Evolutionary conservation across 2,113 vertebrate species (phyloP).

Genomic region (Callipepla squamata): DNA sequence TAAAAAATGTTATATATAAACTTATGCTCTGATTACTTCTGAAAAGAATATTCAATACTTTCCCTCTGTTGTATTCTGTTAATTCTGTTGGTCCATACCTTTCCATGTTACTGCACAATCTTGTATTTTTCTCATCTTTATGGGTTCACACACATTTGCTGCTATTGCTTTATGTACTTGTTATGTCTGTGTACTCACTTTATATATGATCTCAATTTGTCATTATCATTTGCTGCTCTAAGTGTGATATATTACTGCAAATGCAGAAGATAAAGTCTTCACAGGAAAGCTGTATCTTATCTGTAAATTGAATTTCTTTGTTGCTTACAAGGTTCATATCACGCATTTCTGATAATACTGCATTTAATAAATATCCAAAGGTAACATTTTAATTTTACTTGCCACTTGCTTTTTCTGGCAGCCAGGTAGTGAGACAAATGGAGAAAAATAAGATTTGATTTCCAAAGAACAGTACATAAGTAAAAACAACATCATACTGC

Average conservation of each 20-base stretch:
- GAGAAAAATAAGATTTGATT: conserved; percentile 7
- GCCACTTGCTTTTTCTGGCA: neutral
- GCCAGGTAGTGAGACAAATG: neutral
- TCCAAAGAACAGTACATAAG: neutral
- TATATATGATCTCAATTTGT: neutral
- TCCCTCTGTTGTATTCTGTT: conserved; percentile 11
- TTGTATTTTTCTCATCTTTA: conserved; percentile 29
- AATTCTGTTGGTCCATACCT: neutral
- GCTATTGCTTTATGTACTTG: conserved; percentile 32
- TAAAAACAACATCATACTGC: conserved; percentile 42
- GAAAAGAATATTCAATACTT: neutral
- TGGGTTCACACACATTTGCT: neutral
- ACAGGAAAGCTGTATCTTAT: neutral
- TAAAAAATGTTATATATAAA: neutral
- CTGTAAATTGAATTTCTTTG: neutral
- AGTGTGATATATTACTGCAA: conserved; percentile 12
- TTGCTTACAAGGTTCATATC: neutral
- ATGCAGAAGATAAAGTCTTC: neutral
- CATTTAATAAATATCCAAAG: neutral
- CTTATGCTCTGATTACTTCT: neutral
- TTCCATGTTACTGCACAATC: neutral
- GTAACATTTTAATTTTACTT: conserved; percentile 31
- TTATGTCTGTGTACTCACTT: neutral
- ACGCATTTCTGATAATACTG: neutral
- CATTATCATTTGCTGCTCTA: neutral